Evolutionary conservation across 2,797 vertebrate species (phyloP), one percentile per base, ranked within the genome.

Genomic region (Benthosema pterotum): DNA sequence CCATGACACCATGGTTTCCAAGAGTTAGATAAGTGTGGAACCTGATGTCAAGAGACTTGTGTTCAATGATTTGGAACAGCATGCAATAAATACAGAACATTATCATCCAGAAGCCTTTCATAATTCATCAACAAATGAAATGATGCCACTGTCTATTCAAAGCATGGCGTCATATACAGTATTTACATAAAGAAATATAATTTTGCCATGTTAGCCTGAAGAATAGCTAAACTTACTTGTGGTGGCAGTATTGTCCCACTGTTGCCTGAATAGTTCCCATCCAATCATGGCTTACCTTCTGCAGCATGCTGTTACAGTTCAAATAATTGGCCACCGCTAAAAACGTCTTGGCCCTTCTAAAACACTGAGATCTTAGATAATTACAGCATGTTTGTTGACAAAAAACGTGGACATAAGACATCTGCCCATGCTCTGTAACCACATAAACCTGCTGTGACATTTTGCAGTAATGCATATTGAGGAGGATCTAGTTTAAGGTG

Each of bases 1-100:
- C 45, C 72, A 11, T 14, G 49, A 51, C 22, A 15, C n/a, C 32
- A 43, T 13, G 56, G 55, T 49, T 12, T 57, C 57, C 53, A 64
- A 25, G 19, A 46, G 13, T 63, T 43, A 56, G 0, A 45, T 15
- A 15, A 69, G 16, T 15, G 13, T 6, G 28, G 28, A 32, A 32
- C 28, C 8, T 32, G 28, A 32, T 32, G 28, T 5, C n/a, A 7
- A 32, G 28, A 7, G 28, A 32, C 5, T 7, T 32, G 28, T 32
- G 28, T 32, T 32, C 28, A 32, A 32, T 32, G 28, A 5, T 32
- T 32, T 5, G 5, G 8, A 32, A 32, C 0, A 32, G 28, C 28
- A 6, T 4, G 28, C 28, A 32, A 32, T 32, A 32, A 32, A 32
- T 6, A 7, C 28, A 32, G 28, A 32, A 32, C 28, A 7, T 3